Evolutionary conservation across 1,140 invertebrate genomes (phyloP), one percentile per base, ranked within the genome.

Genomic region (Euura saliciscinereae): DNA sequence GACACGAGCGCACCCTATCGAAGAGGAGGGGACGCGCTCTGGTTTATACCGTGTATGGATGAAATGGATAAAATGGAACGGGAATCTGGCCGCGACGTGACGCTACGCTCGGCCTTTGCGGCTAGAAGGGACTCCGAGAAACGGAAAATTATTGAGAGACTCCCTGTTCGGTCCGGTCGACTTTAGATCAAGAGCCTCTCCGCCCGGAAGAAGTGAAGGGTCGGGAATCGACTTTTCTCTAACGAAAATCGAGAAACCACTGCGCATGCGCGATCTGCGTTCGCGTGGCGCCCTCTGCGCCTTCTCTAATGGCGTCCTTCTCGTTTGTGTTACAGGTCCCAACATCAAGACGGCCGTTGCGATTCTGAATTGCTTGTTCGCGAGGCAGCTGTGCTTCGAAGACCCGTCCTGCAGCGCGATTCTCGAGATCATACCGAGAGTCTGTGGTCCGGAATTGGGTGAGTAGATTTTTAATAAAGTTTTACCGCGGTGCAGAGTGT

Each of bases 361-460:
- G 70, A 95, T 95, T 78, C 88, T 96, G 75, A 96, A 96, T 88
- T 96, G 95, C 86, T 90, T 96, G 70, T 89, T 94, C 78, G 94
- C 95, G 13, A 90, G 94, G 75, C 93, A 96, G 83, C 89, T 95
- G 44, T 97, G 95, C 85, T 94, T 94, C 83, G 94, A 96, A 82
- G 94, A 97, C 87, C 89, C 93, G 45, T 95, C 94, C 73, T 97
- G 95, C 88, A 94, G 94, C 74, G 94, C 94, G 65, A 96, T 97
- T 82, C 86, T 96, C 79, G 94, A 96, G 88, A 95, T 96, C 76
- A 96, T 96, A 80, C 95, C 94, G 44, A 90, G 94, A 76, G 94
- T 97, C 71, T 97, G 95, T 85, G 95, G 95, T 69, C 93, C 94
- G 69, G 95, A 96, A 90, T 90, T 94, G 84, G 95, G 95, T 96